Percentiles rank a stretch among this genome's conserved stretches.
These are phyloP conservation scores for Novumbra hubbsi DNA, from an alignment of 2,797 vertebrate species.

Conservation along the genomic window DNA sequence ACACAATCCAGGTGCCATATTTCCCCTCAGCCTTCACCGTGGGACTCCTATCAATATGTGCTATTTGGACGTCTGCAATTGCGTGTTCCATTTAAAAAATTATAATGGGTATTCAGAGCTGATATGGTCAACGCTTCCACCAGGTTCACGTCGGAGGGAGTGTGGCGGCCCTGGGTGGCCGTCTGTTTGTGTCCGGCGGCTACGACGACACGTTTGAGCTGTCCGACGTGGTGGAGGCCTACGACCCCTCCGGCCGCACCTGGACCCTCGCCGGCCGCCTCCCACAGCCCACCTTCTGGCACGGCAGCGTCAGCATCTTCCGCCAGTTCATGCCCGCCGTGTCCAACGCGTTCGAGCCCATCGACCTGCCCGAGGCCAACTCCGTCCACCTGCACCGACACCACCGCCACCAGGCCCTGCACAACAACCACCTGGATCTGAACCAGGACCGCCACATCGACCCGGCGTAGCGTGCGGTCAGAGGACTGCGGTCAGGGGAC, in stretches of 20 bases:
- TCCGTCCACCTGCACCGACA: conserved; percentile 75
- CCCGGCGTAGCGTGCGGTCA: conserved; percentile 36
- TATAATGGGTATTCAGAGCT: neutral
- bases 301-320: conserved; percentile 97
- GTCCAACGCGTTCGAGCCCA: conserved; percentile 70
- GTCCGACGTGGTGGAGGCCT: conserved; percentile 90
- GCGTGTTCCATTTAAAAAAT: neutral
- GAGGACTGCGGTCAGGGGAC: conserved; percentile 36
- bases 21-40: no score
- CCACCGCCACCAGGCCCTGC: conserved; percentile 71
- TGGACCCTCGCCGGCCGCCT: conserved; percentile 86
- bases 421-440: conserved; percentile 74
- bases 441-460: conserved; percentile 76
- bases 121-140: neutral
- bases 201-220: conserved; percentile 97
- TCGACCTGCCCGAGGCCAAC: conserved; percentile 72
- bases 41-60: neutral
- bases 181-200: conserved; percentile 90
- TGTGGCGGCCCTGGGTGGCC: conserved; percentile 87
- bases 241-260: conserved; percentile 73
- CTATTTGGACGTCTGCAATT: neutral
- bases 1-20: neutral
- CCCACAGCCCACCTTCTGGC: conserved; percentile 97
- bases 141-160: conserved; percentile 97
- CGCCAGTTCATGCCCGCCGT: conserved; percentile 96